These are phyloP conservation scores for Enteromius thamalakanensis DNA, from an alignment of 2,797 vertebrate genomes.

Conservation along the genomic window DNA sequence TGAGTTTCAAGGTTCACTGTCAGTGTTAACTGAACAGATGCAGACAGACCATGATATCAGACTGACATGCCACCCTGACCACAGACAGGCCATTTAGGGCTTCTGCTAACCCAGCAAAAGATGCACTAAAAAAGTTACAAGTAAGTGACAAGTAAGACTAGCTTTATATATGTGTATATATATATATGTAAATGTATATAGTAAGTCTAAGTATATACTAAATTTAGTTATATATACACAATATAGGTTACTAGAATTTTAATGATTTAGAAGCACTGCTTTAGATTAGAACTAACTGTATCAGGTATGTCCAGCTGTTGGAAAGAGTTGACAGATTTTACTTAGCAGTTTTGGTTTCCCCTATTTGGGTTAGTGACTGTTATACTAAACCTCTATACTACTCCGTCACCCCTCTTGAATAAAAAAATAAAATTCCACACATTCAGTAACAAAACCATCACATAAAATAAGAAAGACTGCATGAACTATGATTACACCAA, in stretches of 20 bases:
- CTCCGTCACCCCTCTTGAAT: neutral
- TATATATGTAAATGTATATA: neutral
- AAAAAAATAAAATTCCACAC: neutral
- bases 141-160: too few relatives aligned
- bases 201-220: neutral
- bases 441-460: neutral
- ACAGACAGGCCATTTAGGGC: slow-evolving; percentile 20
- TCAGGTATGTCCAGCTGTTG: neutral
- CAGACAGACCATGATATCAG: slow-evolving; percentile 48
- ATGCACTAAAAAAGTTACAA: too few relatives aligned
- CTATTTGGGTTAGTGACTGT: neutral
- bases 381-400: neutral
- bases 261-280: neutral
- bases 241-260: neutral
- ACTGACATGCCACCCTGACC: slow-evolving; percentile 18
- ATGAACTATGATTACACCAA: neutral
- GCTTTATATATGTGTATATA: neutral
- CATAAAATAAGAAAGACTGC: neutral
- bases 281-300: neutral
- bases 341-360: neutral
- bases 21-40: slow-evolving; percentile 48
- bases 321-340: neutral
- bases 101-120: slow-evolving; percentile 16
- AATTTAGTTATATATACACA: too few relatives aligned
- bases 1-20: slow-evolving; percentile 32